Conservation (phyloP, 1,140 invertebrate genomes). For the Diuraphis noxia region DNA sequence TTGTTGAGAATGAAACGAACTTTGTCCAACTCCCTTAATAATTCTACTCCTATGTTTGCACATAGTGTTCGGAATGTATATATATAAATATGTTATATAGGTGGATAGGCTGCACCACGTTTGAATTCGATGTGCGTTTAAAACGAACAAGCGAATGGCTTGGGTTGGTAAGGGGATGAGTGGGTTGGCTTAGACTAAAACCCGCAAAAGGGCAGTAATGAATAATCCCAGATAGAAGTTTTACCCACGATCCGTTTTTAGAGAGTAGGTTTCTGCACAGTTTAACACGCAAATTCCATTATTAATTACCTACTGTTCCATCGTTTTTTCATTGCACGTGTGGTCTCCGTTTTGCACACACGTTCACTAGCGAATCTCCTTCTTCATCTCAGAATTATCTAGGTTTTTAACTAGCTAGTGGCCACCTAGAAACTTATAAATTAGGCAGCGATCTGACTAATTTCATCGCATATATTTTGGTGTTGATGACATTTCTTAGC, state of each 20-base stretch:
- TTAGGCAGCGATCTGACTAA: too few relatives aligned
- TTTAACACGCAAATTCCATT: slow-evolving; percentile 42
- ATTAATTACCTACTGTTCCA: slow-evolving; percentile 14
- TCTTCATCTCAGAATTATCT: background rate
- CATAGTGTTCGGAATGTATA: background rate
- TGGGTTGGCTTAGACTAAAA: slow-evolving; percentile 23
- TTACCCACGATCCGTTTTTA: slow-evolving; percentile 35
- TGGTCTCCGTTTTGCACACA: background rate
- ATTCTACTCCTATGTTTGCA: slow-evolving; percentile 17
- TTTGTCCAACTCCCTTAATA: slow-evolving; percentile 16
- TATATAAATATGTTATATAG: background rate
- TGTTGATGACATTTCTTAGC: background rate
- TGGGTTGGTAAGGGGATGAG: background rate
- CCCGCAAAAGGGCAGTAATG: slow-evolving; percentile 12
- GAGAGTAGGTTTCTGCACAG: slow-evolving; percentile 22
- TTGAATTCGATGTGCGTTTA: slow-evolving; percentile 8
- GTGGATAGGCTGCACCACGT: background rate
- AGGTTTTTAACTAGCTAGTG: background rate
- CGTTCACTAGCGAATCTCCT: background rate
- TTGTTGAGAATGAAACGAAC: slow-evolving; percentile 22
- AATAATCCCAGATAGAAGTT: slow-evolving; percentile 37
- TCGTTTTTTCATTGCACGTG: background rate
- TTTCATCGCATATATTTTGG: background rate
- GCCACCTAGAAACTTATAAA: background rate
- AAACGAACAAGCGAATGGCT: background rate